Base-by-base conservation (phyloP, 2,113 vertebrate genomes). In the Colius striatus region DNA sequence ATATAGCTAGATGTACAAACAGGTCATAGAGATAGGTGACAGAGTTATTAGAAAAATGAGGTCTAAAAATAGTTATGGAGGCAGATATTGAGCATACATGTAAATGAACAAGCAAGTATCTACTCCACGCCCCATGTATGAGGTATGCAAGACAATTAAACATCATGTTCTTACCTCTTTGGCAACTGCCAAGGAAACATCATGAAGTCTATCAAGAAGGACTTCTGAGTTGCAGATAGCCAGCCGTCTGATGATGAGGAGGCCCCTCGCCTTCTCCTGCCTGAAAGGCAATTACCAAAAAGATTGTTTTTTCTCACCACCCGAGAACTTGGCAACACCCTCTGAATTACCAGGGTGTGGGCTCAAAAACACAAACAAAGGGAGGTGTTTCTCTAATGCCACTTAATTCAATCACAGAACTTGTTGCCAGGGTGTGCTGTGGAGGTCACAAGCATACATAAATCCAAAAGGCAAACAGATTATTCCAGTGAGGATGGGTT, bases 261-360 rank as follows among this genome's bases (percentile, higher is more conserved):
- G 96, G 21, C 97, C 98, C 84, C 96, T 97, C 45, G 85, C 74
- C 89, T 98, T 98, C 92, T 92, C 55, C 67, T 97, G 68, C 98
- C 98, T 98, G 96, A 83, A 86, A 92, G 78, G n/a, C 58, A 92
- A 92, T 81, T 79, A 74, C 72, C 66, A 81, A 38, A 71, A 62
- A 38, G 57, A 68, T 6, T 55, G 48, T 47, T n/a, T 80, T 82
- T 87, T 84, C 58, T 68, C 60, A 45, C 58, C 16, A n/a, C 21
- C 25, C 61, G 65, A 47, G 61, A 77, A 21, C 13, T 9, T 54
- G 58, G 34, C 58, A 68, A 48, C 72, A 76, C 45, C 54, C 63
- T 76, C 81, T 50, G 50, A 84, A 51, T 51, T 20, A 84, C 43
- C 30, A 45, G 54, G 23, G n/a, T 54, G 22, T 27, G 1, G 0